Percentiles rank a stretch among this genome's conserved stretches.
Evolutionary conservation across 2,888 invertebrate species (phyloP).

Genomic region (Notocelia uddmanniana): DNA sequence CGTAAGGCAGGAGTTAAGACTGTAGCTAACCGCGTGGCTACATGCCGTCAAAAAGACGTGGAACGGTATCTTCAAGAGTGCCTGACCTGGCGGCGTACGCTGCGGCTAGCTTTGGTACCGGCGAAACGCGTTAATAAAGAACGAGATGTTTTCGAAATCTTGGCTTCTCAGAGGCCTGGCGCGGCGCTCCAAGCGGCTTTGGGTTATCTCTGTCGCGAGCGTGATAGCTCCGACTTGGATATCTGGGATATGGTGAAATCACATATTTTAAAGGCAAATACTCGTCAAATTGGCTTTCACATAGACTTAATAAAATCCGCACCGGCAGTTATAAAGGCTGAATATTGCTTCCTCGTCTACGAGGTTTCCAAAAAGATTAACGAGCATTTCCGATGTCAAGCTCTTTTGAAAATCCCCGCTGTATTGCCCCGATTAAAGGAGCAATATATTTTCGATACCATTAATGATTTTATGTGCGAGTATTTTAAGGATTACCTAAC

Average conservation of each 20-base stretch:
- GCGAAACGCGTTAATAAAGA: constrained; percentile 54
- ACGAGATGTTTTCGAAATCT: constrained; percentile 51
- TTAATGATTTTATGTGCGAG: constrained; percentile 50
- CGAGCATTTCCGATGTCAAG: constrained; percentile 40
- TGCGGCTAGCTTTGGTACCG: constrained; percentile 58
- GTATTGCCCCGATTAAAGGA: constrained; percentile 54
- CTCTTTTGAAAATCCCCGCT: constrained; percentile 57
- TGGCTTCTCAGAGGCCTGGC: constrained; percentile 56
- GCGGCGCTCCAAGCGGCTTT: constrained; percentile 59
- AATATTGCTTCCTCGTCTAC: constrained; percentile 61
- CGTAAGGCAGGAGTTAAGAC: constrained; percentile 61
- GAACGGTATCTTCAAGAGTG: constrained; percentile 53
- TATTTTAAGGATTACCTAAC: constrained; percentile 48
- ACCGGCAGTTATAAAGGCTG: constrained; percentile 56
- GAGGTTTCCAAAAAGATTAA: constrained; percentile 50
- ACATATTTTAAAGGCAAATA: background rate
- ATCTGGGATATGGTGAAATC: constrained; percentile 62
- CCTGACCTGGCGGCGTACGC: constrained; percentile 57
- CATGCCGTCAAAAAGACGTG: constrained; percentile 55
- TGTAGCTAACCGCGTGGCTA: constrained; percentile 59
- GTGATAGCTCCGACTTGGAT: constrained; percentile 49
- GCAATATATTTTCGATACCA: constrained; percentile 51
- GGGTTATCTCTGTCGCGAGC: constrained; percentile 51
- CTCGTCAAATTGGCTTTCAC: background rate
- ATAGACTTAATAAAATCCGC: constrained; percentile 42